Evolutionary conservation across 2,113 vertebrate genomes (phyloP).

Genomic region (Nothobranchius furzeri): DNA sequence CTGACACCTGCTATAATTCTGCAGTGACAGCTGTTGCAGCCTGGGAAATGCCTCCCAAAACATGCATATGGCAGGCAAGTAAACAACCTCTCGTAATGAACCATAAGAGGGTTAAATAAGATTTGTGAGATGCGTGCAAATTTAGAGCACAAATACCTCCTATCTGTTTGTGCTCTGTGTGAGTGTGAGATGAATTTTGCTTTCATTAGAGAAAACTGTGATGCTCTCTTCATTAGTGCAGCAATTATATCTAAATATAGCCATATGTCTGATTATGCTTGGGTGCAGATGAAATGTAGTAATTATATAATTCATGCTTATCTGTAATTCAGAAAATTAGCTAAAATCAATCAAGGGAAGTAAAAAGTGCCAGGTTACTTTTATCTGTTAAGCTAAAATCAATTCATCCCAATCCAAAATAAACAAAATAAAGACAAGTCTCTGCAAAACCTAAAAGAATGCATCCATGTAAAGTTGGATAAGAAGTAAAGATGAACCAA

Average conservation of each 20-base stretch:
- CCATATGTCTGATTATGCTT: constrained; percentile 43
- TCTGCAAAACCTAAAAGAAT: no score
- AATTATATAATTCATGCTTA: constrained; percentile 43
- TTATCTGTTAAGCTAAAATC: neutral
- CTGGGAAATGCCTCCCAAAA: constrained; percentile 3
- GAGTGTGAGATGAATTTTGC: neutral
- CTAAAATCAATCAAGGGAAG: constrained; percentile 43
- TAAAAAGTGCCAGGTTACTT: neutral
- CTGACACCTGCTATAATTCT: constrained; percentile 24
- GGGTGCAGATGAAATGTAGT: constrained; percentile 36
- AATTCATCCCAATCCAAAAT: no score
- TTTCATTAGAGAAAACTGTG: constrained; percentile 7
- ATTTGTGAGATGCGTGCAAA: neutral
- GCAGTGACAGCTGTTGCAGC: constrained; percentile 23
- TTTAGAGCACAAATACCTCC: neutral
- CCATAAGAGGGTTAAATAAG: constrained; percentile 2
- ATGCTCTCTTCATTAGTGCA: constrained; percentile 25
- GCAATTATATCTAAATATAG: constrained; percentile 59
- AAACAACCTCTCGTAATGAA: neutral
- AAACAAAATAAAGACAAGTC: no score
- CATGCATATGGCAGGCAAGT: neutral
- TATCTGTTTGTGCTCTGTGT: neutral
- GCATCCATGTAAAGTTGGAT: no score
- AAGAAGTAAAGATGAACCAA: no score
- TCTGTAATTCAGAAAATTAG: constrained; percentile 38